A percentile compares a stretch with the other conserved stretches of the same genome.
phyloP scores from a whole-genome alignment of 2,797 vertebrate species.

The Cheirogaleus major region DNA sequence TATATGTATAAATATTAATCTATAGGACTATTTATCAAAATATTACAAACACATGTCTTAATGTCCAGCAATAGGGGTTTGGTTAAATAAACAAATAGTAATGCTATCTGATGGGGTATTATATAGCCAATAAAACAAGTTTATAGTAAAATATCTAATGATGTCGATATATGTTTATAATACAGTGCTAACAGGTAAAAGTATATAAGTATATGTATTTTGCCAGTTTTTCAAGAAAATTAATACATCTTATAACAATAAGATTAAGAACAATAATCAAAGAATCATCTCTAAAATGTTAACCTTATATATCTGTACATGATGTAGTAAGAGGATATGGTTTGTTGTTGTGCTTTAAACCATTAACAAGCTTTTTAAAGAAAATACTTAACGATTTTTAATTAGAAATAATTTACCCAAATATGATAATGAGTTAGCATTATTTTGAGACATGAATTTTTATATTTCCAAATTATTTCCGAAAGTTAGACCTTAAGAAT shows the following conservation, averaged over 20 bases:
- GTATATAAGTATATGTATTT: background rate
- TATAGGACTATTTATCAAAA: background rate
- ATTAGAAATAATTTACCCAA: background rate
- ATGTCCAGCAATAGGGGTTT: background rate
- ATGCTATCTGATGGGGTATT: background rate
- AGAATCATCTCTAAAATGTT: background rate
- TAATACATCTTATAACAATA: background rate
- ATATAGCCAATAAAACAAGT: background rate
- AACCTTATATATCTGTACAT: background rate
- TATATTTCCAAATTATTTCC: constrained; percentile 1
- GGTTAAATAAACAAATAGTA: background rate
- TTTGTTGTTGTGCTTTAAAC: background rate
- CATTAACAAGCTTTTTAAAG: background rate
- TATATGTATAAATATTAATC: background rate
- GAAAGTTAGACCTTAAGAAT: background rate
- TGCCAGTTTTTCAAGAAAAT: background rate
- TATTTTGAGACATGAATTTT: constrained; percentile 1
- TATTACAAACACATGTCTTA: background rate
- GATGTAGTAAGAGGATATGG: background rate
- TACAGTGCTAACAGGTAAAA: background rate
- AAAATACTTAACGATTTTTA: background rate
- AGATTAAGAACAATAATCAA: background rate
- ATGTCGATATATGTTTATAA: background rate
- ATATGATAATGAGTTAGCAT: background rate
- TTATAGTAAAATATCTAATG: background rate